Conservation (phyloP, 2,797 vertebrate species). For the Sebastolobus altivelis region DNA sequence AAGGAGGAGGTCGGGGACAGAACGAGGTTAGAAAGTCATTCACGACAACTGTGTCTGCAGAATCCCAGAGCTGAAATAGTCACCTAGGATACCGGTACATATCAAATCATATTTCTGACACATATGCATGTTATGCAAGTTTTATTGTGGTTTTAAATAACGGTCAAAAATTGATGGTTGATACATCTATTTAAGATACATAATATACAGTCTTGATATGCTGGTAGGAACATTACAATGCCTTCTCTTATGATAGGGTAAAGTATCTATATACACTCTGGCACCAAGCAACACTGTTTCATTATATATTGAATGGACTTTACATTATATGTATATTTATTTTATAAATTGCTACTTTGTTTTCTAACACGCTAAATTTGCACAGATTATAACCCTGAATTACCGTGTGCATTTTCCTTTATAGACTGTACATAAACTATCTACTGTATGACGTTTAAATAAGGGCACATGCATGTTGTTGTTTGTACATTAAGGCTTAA, state of each 20-base stretch:
- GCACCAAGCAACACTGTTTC: no score
- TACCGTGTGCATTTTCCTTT: no score
- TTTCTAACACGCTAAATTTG: no score
- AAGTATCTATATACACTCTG: no score
- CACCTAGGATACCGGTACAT: neutral
- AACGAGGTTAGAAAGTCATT: neutral
- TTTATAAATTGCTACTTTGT: no score
- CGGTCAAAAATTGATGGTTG: neutral
- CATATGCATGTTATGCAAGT: neutral
- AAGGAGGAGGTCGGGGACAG: slow-evolving; percentile 5
- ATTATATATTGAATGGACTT: no score
- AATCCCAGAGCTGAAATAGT: neutral
- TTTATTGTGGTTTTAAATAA: neutral
- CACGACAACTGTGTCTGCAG: neutral
- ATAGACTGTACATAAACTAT: no score
- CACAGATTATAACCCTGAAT: no score
- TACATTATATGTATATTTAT: no score
- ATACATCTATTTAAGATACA: neutral
- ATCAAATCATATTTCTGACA: neutral
- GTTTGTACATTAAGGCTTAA: no score
- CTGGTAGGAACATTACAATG: neutral
- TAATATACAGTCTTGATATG: neutral
- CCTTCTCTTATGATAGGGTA: neutral
- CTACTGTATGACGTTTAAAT: no score
- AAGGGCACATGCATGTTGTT: no score